Conservation (phyloP, 2,888 invertebrate genomes). For the Cylloceria caligata region DNA sequence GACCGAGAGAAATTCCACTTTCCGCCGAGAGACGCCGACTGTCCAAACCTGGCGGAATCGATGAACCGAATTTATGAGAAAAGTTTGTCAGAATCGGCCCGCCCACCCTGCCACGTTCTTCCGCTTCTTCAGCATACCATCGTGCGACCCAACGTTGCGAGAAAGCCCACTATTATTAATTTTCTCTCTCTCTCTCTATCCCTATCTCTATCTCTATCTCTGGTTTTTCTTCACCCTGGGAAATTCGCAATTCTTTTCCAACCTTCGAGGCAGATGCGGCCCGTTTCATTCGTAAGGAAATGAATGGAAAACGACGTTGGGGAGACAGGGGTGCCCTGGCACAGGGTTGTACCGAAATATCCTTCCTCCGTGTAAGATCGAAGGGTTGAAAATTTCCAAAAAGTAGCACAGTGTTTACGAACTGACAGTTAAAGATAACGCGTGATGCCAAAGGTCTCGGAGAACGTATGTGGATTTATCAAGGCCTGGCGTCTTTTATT, state of each 20-base stretch:
- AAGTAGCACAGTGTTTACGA: too few relatives aligned
- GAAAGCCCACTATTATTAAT: slow-evolving; percentile 60
- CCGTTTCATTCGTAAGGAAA: not conserved
- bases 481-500: too few relatives aligned
- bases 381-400: not conserved
- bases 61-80: slow-evolving; percentile 68
- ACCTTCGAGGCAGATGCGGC: slow-evolving; percentile 27
- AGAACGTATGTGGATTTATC: too few relatives aligned
- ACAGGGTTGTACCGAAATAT: not conserved
- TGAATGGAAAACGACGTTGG: not conserved
- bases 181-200: slow-evolving; percentile 33
- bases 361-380: not conserved
- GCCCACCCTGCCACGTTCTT: slow-evolving; percentile 16
- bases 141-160: not conserved
- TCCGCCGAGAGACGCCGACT: slow-evolving; percentile 21
- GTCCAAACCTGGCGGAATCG: slow-evolving; percentile 46
- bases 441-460: too few relatives aligned
- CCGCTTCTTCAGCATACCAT: not conserved
- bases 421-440: too few relatives aligned
- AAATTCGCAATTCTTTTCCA: slow-evolving; percentile 24
- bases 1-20: slow-evolving; percentile 63
- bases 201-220: not conserved
- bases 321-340: not conserved
- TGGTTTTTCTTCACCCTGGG: not conserved
- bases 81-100: slow-evolving; percentile 62